Evolutionary conservation across 2,888 invertebrate species (phyloP), one percentile per base, ranked within the genome.

Genomic region (Myopa tessellatipennis): DNA sequence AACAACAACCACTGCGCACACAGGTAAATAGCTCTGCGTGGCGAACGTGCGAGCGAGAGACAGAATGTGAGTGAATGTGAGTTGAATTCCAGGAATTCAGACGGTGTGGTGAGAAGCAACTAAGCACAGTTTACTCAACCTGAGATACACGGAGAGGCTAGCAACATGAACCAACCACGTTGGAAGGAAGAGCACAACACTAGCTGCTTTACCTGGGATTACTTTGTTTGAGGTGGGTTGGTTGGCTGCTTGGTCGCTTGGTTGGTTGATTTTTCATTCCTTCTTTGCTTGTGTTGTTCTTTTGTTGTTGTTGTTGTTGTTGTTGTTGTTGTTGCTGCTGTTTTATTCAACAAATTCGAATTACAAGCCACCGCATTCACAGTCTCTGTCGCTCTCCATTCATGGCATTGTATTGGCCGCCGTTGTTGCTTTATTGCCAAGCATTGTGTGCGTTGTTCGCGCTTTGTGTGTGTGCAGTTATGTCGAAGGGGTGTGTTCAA

Each of bases 361-460:
- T 74, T 65, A 65, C 65, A 61, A 61, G 63, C 63, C 16, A 63
- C 12, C 18, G 36, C 34, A 16, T 74, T 74, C 74, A 45, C 45
- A 73, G 45, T 16, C 74, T 74, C 63, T 74, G 26, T 61, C 74
- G 63, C 63, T 74, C 65, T 50, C 52, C 45, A 36, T 65, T 65
- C 52, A 58, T 63, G 61, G 45, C 52, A 50, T 74, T 74, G 74
- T 65, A 74, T 52, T 65, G 63, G 65, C 50, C 36, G 26, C 38
- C 18, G 74, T 74, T 74, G 74, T 52, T 74, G 74, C 63, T 74
- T 65, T 65, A 65, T 65, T 50, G 74, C 74, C 55, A 16, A 34
- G 10, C 14, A 55, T 70, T 70, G 70, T 70, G 36, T 50, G 63
- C n/a, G 55, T 58, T 71, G 34, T 50, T 60, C 26, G 63, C 10